Conservation (phyloP, 2,888 invertebrate species). For the Apantesis nais region DNA sequence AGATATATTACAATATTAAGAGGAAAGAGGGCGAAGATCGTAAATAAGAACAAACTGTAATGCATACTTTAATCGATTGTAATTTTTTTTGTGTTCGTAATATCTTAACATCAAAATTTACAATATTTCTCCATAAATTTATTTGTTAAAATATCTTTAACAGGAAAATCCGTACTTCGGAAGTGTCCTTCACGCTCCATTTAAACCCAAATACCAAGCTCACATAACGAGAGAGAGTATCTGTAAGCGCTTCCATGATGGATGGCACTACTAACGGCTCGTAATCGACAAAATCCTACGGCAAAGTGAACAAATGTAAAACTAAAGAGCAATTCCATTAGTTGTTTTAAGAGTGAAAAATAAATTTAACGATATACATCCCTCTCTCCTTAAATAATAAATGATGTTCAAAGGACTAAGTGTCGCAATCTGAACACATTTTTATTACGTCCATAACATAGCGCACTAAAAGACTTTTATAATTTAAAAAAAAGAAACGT, state of each 20-base stretch:
- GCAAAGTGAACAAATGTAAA: constrained; percentile 4
- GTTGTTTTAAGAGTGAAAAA: background rate
- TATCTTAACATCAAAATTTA: background rate
- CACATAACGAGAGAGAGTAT: constrained; percentile 13
- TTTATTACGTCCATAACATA: constrained; percentile 8
- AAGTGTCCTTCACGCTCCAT: constrained; percentile 10
- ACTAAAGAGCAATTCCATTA: too few relatives aligned
- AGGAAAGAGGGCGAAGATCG: background rate
- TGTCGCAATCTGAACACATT: constrained; percentile 12
- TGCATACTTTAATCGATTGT: background rate
- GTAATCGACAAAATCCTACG: constrained; percentile 10
- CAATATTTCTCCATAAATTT: background rate
- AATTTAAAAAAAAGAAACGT: constrained; percentile 13
- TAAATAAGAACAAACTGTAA: background rate
- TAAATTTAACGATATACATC: background rate
- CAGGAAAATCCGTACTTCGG: background rate
- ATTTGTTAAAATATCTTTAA: background rate
- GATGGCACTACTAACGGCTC: background rate
- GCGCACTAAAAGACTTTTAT: constrained; percentile 19
- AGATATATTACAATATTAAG: too few relatives aligned
- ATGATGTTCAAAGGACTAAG: constrained; percentile 1
- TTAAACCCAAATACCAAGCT: constrained; percentile 12
- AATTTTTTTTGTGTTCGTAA: background rate
- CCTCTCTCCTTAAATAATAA: background rate
- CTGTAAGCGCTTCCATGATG: constrained; percentile 13